A percentile compares a stretch with the other conserved stretches of the same genome.
These are phyloP conservation scores for Allobates femoralis DNA, from an alignment of 2,797 vertebrate species.

Conservation along the genomic window DNA sequence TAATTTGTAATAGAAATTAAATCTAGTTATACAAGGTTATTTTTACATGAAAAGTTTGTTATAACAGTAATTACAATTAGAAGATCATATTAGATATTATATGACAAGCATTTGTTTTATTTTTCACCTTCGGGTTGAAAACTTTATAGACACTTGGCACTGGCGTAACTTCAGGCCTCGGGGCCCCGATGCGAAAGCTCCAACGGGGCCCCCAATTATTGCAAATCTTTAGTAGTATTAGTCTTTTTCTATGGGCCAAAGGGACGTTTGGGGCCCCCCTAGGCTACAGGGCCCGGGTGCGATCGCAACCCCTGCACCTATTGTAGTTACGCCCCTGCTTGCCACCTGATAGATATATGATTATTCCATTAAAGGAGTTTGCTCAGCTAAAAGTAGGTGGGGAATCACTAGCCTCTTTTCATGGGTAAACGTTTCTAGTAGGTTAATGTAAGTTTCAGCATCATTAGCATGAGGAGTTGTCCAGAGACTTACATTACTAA, in stretches of 20 bases:
- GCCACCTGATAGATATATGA: neutral
- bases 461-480: neutral
- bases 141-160: too few relatives aligned
- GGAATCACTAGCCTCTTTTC: neutral
- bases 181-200: too few relatives aligned
- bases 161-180: too few relatives aligned
- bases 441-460: neutral
- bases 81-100: neutral
- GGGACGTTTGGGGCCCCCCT: too few relatives aligned
- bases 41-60: neutral
- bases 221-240: too few relatives aligned
- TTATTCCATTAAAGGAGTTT: neutral
- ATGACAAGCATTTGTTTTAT: neutral
- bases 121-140: neutral
- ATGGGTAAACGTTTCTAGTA: neutral
- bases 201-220: too few relatives aligned
- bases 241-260: too few relatives aligned
- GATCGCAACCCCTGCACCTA: too few relatives aligned
- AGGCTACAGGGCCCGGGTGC: too few relatives aligned
- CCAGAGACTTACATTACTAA: neutral
- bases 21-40: too few relatives aligned
- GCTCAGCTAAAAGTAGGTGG: neutral
- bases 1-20: too few relatives aligned
- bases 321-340: too few relatives aligned
- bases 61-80: neutral